Percentiles rank a stretch among this genome's conserved stretches.
These are phyloP conservation scores for Myiozetetes cayanensis DNA, from an alignment of 2,113 vertebrate genomes.

Conservation along the genomic window DNA sequence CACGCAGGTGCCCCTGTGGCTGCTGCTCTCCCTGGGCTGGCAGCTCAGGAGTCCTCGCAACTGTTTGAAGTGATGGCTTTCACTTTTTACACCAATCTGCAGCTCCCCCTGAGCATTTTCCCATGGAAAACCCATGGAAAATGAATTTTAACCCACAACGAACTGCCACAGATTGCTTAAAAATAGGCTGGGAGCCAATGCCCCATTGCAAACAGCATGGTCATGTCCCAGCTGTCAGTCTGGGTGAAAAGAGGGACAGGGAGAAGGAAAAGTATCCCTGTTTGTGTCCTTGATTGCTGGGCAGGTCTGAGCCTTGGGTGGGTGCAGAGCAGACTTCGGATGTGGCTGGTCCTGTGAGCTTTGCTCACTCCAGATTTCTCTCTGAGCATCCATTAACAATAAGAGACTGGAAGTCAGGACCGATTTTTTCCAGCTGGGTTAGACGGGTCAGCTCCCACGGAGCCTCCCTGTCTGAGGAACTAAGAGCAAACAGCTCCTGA, in stretches of 20 bases:
- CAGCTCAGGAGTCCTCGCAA: not conserved
- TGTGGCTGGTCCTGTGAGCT: not conserved
- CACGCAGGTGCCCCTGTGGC: not conserved
- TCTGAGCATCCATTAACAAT: not conserved
- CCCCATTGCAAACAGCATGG: rapidly evolving
- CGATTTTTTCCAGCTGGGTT: conserved; percentile 56
- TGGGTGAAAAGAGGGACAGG: not conserved
- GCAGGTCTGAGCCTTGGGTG: not conserved
- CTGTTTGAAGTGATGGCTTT: not conserved
- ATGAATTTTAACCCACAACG: not conserved
- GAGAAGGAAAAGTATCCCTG: not conserved
- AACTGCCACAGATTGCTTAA: not conserved
- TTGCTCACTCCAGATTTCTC: not conserved
- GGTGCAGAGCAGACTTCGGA: not conserved
- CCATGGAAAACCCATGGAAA: not conserved
- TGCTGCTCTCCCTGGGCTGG: not conserved
- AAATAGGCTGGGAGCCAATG: not conserved
- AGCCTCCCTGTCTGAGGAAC: conserved; percentile 3
- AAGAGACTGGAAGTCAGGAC: conserved; percentile 63
- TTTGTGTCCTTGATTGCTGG: no score
- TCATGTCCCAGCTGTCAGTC: not conserved
- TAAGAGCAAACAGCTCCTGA: not conserved
- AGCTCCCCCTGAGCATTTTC: not conserved
- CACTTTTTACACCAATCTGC: not conserved
- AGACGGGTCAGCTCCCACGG: conserved; percentile 18